Evolutionary conservation across 2,797 vertebrate species (phyloP).

Genomic region (Denticeps clupeoides): DNA sequence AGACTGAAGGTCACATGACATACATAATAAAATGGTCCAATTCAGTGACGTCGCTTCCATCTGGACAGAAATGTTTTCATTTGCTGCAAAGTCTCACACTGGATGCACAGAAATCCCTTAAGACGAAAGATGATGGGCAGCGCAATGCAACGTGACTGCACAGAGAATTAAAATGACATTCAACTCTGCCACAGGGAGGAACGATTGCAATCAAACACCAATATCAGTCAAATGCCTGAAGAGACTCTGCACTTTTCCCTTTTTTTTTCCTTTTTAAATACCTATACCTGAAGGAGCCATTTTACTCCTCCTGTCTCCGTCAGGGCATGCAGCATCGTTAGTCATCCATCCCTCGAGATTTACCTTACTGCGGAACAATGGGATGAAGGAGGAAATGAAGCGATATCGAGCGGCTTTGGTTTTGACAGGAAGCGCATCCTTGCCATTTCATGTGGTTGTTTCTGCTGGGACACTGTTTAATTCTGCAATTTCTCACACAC

Average conservation of each 20-base stretch:
- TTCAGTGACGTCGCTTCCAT: too few species aligned
- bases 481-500: background rate
- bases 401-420: background rate
- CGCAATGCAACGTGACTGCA: constrained; percentile 51
- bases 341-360: background rate
- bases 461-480: background rate
- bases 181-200: constrained; percentile 21
- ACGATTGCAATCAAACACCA: background rate
- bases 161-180: constrained; percentile 41
- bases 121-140: constrained; percentile 38
- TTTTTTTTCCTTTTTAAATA: background rate
- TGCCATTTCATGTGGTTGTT: background rate
- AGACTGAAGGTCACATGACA: too few species aligned
- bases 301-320: background rate
- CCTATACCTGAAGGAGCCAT: background rate
- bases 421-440: background rate
- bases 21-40: too few species aligned
- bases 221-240: background rate
- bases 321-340: background rate
- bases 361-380: background rate
- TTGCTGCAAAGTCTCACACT: too few species aligned
- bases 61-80: too few species aligned
- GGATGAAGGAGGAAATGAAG: background rate
- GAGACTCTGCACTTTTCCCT: background rate
- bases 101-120: background rate